Base-by-base conservation (phyloP, 2,113 vertebrate genomes). In the Periophthalmodon schlosseri region DNA sequence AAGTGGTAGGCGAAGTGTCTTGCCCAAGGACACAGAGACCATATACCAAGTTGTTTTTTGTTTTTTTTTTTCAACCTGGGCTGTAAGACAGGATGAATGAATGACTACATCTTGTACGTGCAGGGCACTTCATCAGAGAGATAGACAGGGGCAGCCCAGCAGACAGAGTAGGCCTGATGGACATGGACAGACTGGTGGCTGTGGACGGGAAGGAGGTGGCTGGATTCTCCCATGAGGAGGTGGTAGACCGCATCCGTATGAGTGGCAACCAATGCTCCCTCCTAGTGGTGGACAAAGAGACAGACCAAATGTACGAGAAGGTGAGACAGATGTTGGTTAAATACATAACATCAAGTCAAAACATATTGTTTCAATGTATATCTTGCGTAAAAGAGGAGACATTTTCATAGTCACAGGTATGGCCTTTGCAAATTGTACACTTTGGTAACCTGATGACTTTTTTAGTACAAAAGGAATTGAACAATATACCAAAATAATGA, bases 61-160 rank as follows among this genome's bases (percentile, higher is more conserved):
- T 10, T 44, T 50, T 44, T 44, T 50, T 50, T 50, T 50, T 50
- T 4, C 15, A 16, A 18, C 15, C 15, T 3, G 15, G 3, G 49
- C 15, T 16, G 18, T 18, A 50, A 18, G 3, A 50, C 15, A 16
- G n/a, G n/a, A n/a, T 12, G 5, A 23, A 20, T 57, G 46, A 63
- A 63, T 63, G 15, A 34, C 24, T 5, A 34, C 39, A 73, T 28
- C 5, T 6, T 28, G 14, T 60, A 5, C 8, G 36, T 33, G 52
- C 50, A 99, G 97, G 93, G 69, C 96, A 99, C 44, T 13, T 92
- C 69, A 92, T 97, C 78, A 95, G 89, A 84, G 94, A 95, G 20
- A 91, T 99, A 60, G 95, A 97, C 23, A 63, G 86, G 4, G 93
- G 85, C 47, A 95, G 97, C 76, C 93, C 96, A 36, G 98, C 97